These are phyloP conservation scores for Listrodromus nycthemerus DNA, from an alignment of 2,888 invertebrate species.

Conservation along the genomic window DNA sequence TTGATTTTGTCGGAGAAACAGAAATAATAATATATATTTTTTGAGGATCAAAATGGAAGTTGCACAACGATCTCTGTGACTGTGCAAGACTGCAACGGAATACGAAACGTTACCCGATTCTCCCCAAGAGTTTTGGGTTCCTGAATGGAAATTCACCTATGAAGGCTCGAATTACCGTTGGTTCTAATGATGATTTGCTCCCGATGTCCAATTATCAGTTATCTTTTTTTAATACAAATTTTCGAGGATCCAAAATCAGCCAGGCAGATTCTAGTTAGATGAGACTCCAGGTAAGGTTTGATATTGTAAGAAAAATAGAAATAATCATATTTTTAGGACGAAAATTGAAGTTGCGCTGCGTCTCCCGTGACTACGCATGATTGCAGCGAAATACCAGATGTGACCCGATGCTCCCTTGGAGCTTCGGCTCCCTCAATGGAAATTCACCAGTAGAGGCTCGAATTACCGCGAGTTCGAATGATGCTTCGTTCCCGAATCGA, in stretches of 20 bases:
- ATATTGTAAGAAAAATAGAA: too few relatives aligned
- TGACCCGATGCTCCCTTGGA: slow-evolving; percentile 13
- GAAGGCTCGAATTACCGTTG: slow-evolving; percentile 14
- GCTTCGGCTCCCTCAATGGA: slow-evolving; percentile 31
- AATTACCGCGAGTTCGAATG: slow-evolving; percentile 13
- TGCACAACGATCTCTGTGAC: background rate
- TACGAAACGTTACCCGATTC: slow-evolving; percentile 13
- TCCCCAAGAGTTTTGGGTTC: slow-evolving; percentile 3
- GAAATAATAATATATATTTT: too few relatives aligned
- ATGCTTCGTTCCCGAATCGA: slow-evolving; percentile 34
- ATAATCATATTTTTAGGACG: too few relatives aligned
- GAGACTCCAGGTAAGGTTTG: too few relatives aligned
- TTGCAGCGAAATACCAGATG: background rate
- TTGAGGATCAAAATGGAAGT: too few relatives aligned
- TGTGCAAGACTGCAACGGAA: background rate
- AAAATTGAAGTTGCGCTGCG: too few relatives aligned
- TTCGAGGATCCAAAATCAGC: background rate
- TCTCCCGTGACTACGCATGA: background rate
- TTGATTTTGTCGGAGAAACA: too few relatives aligned
- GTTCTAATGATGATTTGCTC: slow-evolving; percentile 19
- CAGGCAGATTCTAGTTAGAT: too few relatives aligned
- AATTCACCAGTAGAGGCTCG: slow-evolving; percentile 20
- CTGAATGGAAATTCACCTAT: slow-evolving; percentile 34
- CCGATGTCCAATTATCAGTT: slow-evolving; percentile 11
- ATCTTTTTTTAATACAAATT: background rate